A percentile compares a stretch with the other conserved stretches of the same genome.
Evolutionary conservation across 2,888 invertebrate species (phyloP).

Genomic region (Drosophila anceps): DNA sequence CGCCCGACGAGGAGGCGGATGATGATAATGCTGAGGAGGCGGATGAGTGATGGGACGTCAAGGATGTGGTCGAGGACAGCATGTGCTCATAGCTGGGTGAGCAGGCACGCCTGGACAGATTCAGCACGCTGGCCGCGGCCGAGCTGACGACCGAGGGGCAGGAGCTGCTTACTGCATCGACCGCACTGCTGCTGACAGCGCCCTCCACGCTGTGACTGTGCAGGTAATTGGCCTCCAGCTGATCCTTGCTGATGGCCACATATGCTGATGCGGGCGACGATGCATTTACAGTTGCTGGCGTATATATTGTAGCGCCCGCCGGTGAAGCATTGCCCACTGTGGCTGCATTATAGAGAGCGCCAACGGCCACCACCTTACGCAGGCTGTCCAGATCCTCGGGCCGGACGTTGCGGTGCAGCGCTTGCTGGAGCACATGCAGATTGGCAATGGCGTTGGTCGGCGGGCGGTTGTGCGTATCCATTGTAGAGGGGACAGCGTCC

Average conservation of each 20-base stretch:
- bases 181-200: constrained; percentile 82
- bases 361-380: constrained; percentile 82
- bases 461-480: constrained; percentile 7
- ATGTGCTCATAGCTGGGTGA: constrained; percentile 90
- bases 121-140: constrained; percentile 87
- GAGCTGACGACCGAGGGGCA: constrained; percentile 64
- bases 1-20: constrained; percentile 88
- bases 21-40: constrained; percentile 87
- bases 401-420: constrained; percentile 71
- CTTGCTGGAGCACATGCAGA: constrained; percentile 80
- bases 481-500: not conserved
- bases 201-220: constrained; percentile 64
- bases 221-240: constrained; percentile 62
- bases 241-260: constrained; percentile 64
- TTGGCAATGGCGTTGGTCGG: constrained; percentile 58
- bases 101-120: constrained; percentile 89
- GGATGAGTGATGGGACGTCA: constrained; percentile 85
- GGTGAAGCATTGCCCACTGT: constrained; percentile 45
- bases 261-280: constrained; percentile 28
- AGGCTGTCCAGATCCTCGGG: constrained; percentile 82
- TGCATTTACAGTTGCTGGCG: not conserved
- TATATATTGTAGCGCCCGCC: constrained; percentile 34
- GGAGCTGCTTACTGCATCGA: constrained; percentile 74
- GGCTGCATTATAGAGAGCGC: constrained; percentile 64
- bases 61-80: constrained; percentile 88